Percentiles rank a stretch among this genome's conserved stretches.
These are phyloP conservation scores for Sminthopsis crassicaudata DNA, from an alignment of 2,113 vertebrate species.

Conservation along the genomic window DNA sequence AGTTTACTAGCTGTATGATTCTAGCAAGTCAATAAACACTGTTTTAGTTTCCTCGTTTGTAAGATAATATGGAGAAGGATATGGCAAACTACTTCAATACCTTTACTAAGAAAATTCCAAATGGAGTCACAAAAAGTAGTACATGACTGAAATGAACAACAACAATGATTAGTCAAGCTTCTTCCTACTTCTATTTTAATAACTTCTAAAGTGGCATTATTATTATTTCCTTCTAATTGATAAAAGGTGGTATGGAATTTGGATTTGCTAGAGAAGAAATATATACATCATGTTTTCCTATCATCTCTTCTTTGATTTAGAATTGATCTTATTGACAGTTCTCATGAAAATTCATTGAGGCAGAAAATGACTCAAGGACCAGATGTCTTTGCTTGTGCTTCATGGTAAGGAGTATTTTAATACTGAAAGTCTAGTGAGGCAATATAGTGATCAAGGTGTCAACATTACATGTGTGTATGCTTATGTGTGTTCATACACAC, in stretches of 20 bases:
- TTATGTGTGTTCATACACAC: background rate
- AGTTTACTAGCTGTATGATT: background rate
- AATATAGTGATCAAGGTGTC: background rate
- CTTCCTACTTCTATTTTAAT: background rate
- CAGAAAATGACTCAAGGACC: background rate
- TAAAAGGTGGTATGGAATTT: background rate
- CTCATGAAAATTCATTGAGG: background rate
- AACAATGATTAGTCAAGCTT: background rate
- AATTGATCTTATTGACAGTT: background rate
- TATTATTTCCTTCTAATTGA: background rate
- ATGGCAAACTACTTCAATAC: background rate
- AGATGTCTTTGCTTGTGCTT: background rate
- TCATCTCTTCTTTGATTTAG: background rate
- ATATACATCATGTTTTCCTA: background rate
- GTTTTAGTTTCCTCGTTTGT: background rate
- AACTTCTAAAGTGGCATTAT: background rate
- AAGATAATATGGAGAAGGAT: background rate
- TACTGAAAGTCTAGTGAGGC: background rate
- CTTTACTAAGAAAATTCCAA: background rate
- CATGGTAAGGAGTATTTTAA: background rate
- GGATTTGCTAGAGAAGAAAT: background rate
- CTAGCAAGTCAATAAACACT: background rate
- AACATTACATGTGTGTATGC: background rate
- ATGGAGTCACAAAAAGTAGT: background rate
- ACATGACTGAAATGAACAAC: background rate